phyloP scores from a whole-genome alignment of 2,797 vertebrate genomes.

The Gymnothorax reevesii region DNA sequence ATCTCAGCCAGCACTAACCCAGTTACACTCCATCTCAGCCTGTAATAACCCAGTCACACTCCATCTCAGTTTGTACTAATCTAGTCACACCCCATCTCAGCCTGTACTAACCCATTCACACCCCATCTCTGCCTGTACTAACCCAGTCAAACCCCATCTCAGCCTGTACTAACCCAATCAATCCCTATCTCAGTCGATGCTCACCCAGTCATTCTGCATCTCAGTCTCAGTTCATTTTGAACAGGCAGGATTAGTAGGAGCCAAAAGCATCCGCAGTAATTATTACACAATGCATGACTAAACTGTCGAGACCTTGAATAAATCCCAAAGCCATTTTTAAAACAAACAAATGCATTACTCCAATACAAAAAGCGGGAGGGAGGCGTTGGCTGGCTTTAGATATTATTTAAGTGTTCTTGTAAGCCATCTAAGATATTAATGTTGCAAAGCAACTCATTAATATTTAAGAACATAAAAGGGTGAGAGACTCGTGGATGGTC shows the following conservation, averaged over 20 bases:
- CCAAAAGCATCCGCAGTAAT: constrained; percentile 66
- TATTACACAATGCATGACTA: constrained; percentile 71
- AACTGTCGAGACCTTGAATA: constrained; percentile 69
- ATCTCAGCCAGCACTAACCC: background rate
- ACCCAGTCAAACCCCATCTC: background rate
- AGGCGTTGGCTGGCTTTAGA: constrained; percentile 66
- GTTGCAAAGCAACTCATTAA: constrained; percentile 99
- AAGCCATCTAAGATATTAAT: constrained; percentile 99
- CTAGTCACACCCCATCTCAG: background rate
- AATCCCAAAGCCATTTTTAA: constrained; percentile 84
- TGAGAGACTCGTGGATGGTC: constrained; percentile 72
- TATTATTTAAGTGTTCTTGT: constrained; percentile 99
- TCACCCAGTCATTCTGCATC: constrained; percentile 39
- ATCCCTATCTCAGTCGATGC: background rate
- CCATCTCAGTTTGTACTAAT: background rate
- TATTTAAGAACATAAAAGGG: constrained; percentile 98
- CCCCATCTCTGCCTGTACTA: background rate
- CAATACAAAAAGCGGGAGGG: constrained; percentile 84
- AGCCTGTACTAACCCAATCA: background rate
- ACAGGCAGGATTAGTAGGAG: constrained; percentile 69
- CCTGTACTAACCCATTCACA: background rate
- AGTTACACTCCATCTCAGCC: background rate
- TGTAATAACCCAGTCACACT: background rate
- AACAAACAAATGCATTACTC: constrained; percentile 89
- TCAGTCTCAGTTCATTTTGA: constrained; percentile 62